Evolutionary conservation across 2,888 invertebrate species (phyloP), one percentile per base, ranked within the genome.

Genomic region (Pachymerium ferrugineum): DNA sequence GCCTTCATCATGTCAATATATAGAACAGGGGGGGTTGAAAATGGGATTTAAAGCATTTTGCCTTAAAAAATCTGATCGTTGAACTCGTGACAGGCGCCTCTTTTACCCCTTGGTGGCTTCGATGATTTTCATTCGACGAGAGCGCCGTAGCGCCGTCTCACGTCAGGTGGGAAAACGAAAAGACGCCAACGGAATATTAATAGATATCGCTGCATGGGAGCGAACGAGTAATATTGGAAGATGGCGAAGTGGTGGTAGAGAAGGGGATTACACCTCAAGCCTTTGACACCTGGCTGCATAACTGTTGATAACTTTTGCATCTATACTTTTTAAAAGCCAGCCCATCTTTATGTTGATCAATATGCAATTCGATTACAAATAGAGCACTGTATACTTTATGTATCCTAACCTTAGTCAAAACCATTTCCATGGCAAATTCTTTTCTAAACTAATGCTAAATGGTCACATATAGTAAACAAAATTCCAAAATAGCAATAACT

Each of bases 91-190:
- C 47, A 54, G 47, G 47, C 47, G 47, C 19, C 19, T 54, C 22
- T 54, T 54, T 54, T 54, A 54, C 47, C 47, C 47, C 47, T 54
- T 54, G 47, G 47, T 54, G 47, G 47, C 47, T 54, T 54, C 47
- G 47, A 54, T 54, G 47, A 54, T 54, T 54, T 54, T 54, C 47
- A 54, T 54, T 54, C 47, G 47, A 54, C 47, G 47, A 54, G 47
- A 54, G 47, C 47, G 47, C 47, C 47, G 47, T 54, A 54, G 47
- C 47, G 47, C 47, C 47, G 47, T 54, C 22, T 54, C 47, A 54
- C 47, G 47, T 54, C 47, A 54, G 47, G 47, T 54, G 47, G 47
- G 47, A 54, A 54, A 54, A 54, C 47, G 47, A 54, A 54, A 16
- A n/a, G 47, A 54, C 16, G 47, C 47, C 47, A 22, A 22, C 22